Evolutionary conservation across 2,888 invertebrate genomes (phyloP).

Genomic region (Harpagoxenus sublaevis): DNA sequence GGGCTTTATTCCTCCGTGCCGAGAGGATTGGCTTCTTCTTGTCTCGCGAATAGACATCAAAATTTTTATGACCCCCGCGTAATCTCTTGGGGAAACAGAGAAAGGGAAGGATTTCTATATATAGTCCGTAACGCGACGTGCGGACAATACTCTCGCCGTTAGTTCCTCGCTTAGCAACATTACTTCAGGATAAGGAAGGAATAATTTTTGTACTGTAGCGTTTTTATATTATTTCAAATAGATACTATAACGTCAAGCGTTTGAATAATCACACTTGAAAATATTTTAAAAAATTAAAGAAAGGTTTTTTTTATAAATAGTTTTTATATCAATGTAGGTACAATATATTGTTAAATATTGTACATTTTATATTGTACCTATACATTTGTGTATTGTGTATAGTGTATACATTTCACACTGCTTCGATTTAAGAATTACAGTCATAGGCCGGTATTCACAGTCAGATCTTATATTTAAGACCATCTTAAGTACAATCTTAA

Average conservation of each 20-base stretch:
- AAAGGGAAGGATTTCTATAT: conserved; percentile 13
- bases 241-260: neutral
- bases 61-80: conserved; percentile 46
- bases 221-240: neutral
- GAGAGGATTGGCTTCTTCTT: conserved; percentile 48
- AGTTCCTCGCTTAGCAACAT: conserved; percentile 2
- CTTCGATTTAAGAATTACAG: neutral
- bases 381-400: no score
- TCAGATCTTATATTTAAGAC: no score
- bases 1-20: conserved; percentile 31
- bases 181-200: neutral
- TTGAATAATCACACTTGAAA: neutral
- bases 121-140: conserved; percentile 14
- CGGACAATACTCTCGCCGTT: conserved; percentile 21
- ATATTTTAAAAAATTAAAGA: neutral
- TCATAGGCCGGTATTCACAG: no score
- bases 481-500: no score
- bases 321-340: neutral
- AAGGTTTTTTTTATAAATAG: neutral
- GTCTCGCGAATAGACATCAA: conserved; percentile 53
- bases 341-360: neutral
- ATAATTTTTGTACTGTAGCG: conserved; percentile 33
- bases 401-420: no score
- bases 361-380: no score
- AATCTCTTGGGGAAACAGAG: conserved; percentile 38